phyloP scores from a whole-genome alignment of 1,140 invertebrate genomes.

The Geopemphigus sp. region DNA sequence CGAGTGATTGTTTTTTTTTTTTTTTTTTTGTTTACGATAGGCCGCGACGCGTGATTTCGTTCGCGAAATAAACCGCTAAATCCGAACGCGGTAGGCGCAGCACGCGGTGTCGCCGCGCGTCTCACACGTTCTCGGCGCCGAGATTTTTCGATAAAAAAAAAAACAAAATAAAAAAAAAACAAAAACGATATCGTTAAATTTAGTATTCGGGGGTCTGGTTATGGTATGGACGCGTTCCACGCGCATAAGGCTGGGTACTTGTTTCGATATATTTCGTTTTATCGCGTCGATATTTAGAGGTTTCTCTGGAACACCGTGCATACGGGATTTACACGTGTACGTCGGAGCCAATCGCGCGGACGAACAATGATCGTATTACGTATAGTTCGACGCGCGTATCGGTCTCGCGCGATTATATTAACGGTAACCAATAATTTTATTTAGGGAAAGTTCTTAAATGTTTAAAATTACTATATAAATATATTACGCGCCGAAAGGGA shows the following conservation, averaged over 20 bases:
- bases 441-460: not conserved
- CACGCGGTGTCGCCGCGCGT: too few relatives aligned
- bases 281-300: not conserved
- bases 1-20: too few relatives aligned
- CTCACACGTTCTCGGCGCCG: too few relatives aligned
- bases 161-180: too few relatives aligned
- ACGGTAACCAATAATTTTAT: constrained; percentile 15
- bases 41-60: too few relatives aligned
- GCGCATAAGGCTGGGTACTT: not conserved
- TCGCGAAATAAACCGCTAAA: too few relatives aligned
- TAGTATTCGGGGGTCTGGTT: not conserved
- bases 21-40: not conserved
- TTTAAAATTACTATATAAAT: not conserved
- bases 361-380: not conserved
- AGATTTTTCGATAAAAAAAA: too few relatives aligned
- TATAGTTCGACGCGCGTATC: not conserved
- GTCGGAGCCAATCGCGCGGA: not conserved
- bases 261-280: not conserved
- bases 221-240: not conserved
- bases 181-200: too few relatives aligned
- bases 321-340: not conserved
- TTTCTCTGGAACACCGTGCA: constrained; percentile 3
- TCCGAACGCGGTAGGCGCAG: too few relatives aligned
- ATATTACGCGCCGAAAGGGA: not conserved
- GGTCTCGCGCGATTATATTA: not conserved